Conservation (phyloP, 2,888 invertebrate species). For the Erynnis tages region DNA sequence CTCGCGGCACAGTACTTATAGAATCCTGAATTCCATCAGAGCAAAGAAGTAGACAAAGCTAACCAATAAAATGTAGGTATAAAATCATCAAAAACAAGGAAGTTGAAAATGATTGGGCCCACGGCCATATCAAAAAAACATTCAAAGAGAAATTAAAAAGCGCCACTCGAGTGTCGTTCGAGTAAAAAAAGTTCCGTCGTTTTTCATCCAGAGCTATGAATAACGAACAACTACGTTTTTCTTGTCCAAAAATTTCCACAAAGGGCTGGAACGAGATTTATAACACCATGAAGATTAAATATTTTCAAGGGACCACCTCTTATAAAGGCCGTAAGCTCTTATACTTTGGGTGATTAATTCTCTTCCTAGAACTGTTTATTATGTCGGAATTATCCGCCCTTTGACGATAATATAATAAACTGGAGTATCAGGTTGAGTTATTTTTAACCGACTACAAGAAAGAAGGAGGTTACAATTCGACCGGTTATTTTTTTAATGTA, state of each 20-base stretch:
- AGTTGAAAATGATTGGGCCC: background rate
- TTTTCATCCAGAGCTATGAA: constrained; percentile 12
- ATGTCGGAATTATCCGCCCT: background rate
- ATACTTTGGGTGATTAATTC: constrained; percentile 22
- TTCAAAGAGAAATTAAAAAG: constrained; percentile 4
- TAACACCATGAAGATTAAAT: constrained; percentile 20
- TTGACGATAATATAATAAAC: constrained; percentile 13
- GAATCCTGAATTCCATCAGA: too few relatives aligned
- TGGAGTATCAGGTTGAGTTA: background rate
- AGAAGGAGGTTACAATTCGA: too few relatives aligned
- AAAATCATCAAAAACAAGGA: too few relatives aligned
- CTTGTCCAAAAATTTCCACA: constrained; percentile 21
- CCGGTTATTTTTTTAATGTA: too few relatives aligned
- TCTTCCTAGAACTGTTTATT: constrained; percentile 3
- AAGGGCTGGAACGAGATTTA: constrained; percentile 16
- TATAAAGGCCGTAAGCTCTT: constrained; percentile 12
- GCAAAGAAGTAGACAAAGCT: too few relatives aligned
- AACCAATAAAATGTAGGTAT: too few relatives aligned
- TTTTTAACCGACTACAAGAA: too few relatives aligned
- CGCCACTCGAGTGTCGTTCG: constrained; percentile 1
- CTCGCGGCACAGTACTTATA: too few relatives aligned
- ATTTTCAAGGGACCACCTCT: constrained; percentile 20
- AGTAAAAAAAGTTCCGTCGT: constrained; percentile 16
- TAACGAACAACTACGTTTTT: constrained; percentile 16
- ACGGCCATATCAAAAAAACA: background rate